Percentiles rank a stretch among this genome's conserved stretches.
phyloP scores from a whole-genome alignment of 2,113 vertebrate species.

The Cynoglossus semilaevis region DNA sequence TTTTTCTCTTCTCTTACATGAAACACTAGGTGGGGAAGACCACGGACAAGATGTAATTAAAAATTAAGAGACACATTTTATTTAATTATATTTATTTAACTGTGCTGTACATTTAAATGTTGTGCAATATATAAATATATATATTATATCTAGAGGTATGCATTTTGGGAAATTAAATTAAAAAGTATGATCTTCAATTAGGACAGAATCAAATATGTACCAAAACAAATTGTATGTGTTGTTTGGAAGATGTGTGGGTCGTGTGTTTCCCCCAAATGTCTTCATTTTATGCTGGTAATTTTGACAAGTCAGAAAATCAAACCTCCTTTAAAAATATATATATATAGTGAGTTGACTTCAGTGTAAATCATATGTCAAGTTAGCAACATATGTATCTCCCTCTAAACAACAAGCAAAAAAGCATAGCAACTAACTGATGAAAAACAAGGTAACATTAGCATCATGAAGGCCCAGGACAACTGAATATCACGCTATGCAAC shows the following conservation, averaged over 20 bases:
- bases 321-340: background rate
- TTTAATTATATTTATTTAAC: slow-evolving; percentile 72
- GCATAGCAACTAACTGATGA: background rate
- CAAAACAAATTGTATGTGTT: slow-evolving; percentile 55
- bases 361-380: slow-evolving; percentile 3
- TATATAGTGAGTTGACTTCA: background rate
- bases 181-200: slow-evolving; percentile 47
- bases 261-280: slow-evolving; percentile 6
- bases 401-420: slow-evolving; percentile 3
- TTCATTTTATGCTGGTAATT: slow-evolving; percentile 24
- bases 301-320: slow-evolving; percentile 20
- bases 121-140: slow-evolving; percentile 74
- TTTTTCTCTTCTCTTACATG: slow-evolving; percentile 34
- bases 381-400: slow-evolving; percentile 3
- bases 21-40: slow-evolving; percentile 30
- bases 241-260: slow-evolving; percentile 45
- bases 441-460: background rate
- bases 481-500: slow-evolving; percentile 15
- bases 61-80: slow-evolving; percentile 54
- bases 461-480: background rate
- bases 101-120: slow-evolving; percentile 72
- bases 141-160: slow-evolving; percentile 71
- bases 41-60: slow-evolving; percentile 44
- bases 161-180: slow-evolving; percentile 61
- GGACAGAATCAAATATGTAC: slow-evolving; percentile 50